Conservation (phyloP, 2,888 invertebrate species). For the Rhaphigaster nebulosa region DNA sequence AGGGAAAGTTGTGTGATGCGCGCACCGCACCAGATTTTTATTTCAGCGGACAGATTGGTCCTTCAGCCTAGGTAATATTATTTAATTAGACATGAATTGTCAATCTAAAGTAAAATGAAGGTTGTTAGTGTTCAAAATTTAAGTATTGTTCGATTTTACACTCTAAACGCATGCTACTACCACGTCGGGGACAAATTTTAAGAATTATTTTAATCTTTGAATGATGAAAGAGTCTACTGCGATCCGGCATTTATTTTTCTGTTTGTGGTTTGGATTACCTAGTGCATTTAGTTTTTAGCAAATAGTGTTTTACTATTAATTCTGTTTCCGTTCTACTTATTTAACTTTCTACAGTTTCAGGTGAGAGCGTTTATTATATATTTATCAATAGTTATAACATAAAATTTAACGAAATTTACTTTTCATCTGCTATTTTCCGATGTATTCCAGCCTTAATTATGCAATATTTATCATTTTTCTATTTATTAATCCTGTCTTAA, state of each 20-base stretch:
- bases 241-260: not conserved
- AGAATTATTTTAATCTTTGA: not conserved
- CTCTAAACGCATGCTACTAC: not conserved
- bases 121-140: not conserved
- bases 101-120: not conserved
- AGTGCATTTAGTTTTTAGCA: not conserved
- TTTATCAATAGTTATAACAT: too few relatives aligned
- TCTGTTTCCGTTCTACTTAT: not conserved
- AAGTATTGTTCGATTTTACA: not conserved
- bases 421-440: not conserved
- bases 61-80: too few relatives aligned
- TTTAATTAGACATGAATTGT: not conserved
- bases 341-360: not conserved
- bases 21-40: too few relatives aligned
- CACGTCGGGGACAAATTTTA: not conserved
- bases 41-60: not conserved
- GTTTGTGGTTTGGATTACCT: too few relatives aligned
- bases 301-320: not conserved
- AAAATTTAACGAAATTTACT: not conserved
- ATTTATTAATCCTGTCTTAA: too few relatives aligned
- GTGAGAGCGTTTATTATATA: not conserved
- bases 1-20: too few relatives aligned
- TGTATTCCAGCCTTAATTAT: not conserved
- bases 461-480: too few relatives aligned
- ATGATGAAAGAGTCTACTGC: not conserved